Conservation (phyloP, 92 coral and sea anemone genomes). For the Zoanthus gigantus region DNA sequence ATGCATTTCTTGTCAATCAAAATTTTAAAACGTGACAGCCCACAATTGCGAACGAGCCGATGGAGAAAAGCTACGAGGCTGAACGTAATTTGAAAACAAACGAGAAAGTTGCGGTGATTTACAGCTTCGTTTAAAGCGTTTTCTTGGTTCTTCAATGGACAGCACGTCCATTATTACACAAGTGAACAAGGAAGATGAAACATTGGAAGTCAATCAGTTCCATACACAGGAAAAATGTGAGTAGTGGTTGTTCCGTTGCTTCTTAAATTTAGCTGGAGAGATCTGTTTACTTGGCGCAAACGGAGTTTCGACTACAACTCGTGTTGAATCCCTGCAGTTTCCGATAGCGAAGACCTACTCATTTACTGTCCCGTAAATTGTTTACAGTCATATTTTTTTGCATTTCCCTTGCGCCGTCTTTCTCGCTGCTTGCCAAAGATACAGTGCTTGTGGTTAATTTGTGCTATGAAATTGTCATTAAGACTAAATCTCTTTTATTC, state of each 20-base stretch:
- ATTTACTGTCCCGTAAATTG: constrained; percentile 20
- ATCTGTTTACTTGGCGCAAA: constrained; percentile 47
- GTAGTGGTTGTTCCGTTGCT: constrained; percentile 70
- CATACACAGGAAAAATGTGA: constrained; percentile 81
- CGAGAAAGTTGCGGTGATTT: constrained; percentile 30
- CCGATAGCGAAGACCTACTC: constrained; percentile 4
- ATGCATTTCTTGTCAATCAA: constrained; percentile 85
- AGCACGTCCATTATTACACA: constrained; percentile 99
- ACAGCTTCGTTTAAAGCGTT: constrained; percentile 26
- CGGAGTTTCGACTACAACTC: constrained; percentile 13
- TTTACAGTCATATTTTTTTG: constrained; percentile 37
- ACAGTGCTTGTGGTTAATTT: constrained; percentile 53
- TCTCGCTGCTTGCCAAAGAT: constrained; percentile 9
- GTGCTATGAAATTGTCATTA: constrained; percentile 60
- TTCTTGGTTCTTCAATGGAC: constrained; percentile 83
- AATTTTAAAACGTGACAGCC: constrained; percentile 76
- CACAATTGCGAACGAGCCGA: constrained; percentile 68
- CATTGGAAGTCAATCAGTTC: constrained; percentile 79
- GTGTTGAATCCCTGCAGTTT: constrained; percentile 9
- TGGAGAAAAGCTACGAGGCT: constrained; percentile 50
- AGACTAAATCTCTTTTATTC: constrained; percentile 29
- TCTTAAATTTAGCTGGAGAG: constrained; percentile 21
- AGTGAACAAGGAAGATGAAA: constrained; percentile 95
- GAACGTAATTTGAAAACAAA: constrained; percentile 53
- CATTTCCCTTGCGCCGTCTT: constrained; percentile 26